A percentile compares a stretch with the other conserved stretches of the same genome.
Evolutionary conservation across 1,140 invertebrate species (phyloP).

Genomic region (Bombus terrestris): DNA sequence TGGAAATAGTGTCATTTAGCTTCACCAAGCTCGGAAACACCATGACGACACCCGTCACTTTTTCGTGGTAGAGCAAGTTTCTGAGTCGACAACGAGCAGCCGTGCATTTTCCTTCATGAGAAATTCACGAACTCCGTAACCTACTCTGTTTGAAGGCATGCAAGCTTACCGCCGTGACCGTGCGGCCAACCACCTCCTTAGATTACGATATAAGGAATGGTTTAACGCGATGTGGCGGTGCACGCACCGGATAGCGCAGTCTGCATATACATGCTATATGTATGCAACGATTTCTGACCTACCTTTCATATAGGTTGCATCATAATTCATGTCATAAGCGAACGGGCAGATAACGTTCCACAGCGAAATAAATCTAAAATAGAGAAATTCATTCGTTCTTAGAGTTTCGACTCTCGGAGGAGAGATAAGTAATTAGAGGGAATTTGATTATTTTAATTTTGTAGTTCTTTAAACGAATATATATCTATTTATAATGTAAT

Average conservation of each 20-base stretch:
- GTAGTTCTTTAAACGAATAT: too few relatives aligned
- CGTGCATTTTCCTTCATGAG: slow-evolving; percentile 73
- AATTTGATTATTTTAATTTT: too few relatives aligned
- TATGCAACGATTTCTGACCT: slow-evolving; percentile 55
- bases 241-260: slow-evolving; percentile 71
- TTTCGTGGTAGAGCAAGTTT: slow-evolving; percentile 19
- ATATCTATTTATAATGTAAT: too few relatives aligned
- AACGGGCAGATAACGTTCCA: not conserved
- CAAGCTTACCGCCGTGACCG: slow-evolving; percentile 67
- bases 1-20: not conserved
- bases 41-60: slow-evolving; percentile 5
- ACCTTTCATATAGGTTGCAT: slow-evolving; percentile 48
- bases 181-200: slow-evolving; percentile 77
- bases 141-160: slow-evolving; percentile 74
- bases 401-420: not conserved
- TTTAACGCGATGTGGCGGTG: slow-evolving; percentile 72
- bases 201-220: slow-evolving; percentile 78
- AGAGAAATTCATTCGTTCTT: not conserved
- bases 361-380: not conserved
- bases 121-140: slow-evolving; percentile 76
- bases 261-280: slow-evolving; percentile 8
- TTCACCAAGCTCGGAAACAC: not conserved
- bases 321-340: not conserved
- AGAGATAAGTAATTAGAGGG: too few relatives aligned
- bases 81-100: slow-evolving; percentile 33